Evolutionary conservation across 2,797 vertebrate species (phyloP).

Genomic region (Hypotaenidia okinawae): DNA sequence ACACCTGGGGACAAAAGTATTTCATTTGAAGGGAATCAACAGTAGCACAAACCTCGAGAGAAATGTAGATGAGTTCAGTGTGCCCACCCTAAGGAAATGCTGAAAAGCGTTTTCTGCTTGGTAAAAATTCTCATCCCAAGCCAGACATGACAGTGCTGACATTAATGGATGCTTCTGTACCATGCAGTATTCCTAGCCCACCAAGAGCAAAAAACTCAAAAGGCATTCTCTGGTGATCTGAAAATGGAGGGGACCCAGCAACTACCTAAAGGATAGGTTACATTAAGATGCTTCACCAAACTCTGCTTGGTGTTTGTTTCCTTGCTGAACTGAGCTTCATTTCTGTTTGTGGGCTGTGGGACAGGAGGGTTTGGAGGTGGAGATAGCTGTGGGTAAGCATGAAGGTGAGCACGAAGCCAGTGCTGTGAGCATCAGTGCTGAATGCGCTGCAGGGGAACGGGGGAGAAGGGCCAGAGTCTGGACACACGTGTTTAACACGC

Average conservation of each 20-base stretch:
- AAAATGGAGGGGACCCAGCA: neutral
- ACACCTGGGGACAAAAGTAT: neutral
- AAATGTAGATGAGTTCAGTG: neutral
- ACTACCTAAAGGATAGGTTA: neutral
- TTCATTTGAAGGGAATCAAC: neutral
- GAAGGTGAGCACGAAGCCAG: neutral
- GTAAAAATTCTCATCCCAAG: neutral
- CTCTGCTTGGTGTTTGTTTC: rapidly evolving
- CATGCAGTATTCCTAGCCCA: neutral
- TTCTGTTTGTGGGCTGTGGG: neutral
- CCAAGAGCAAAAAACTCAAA: neutral
- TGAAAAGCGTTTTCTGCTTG: neutral
- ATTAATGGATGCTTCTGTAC: neutral
- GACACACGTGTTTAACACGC: neutral
- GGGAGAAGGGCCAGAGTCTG: neutral
- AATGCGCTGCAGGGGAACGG: rapidly evolving
- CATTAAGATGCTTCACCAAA: neutral
- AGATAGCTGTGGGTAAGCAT: neutral
- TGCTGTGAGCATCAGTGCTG: rapidly evolving
- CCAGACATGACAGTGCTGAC: neutral
- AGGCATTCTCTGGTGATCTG: neutral
- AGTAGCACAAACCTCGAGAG: neutral
- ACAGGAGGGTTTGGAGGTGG: neutral
- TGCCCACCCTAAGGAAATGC: neutral
- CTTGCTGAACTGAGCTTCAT: neutral